Conservation (phyloP, 2,113 vertebrate genomes). For the Poecile atricapillus region DNA sequence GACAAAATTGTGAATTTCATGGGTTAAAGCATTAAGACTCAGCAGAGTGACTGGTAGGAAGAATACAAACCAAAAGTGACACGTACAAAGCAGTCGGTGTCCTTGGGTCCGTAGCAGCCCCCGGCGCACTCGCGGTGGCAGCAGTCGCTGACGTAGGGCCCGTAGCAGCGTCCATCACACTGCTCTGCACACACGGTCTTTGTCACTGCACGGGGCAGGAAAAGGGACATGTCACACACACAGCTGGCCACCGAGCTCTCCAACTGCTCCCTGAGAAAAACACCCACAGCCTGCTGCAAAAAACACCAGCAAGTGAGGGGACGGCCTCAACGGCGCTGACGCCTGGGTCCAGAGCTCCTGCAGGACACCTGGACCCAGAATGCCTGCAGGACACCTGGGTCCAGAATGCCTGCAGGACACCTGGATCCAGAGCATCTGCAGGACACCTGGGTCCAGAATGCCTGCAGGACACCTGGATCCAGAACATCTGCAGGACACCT, state of each 20-base stretch:
- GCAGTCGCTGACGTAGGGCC: conserved; percentile 95
- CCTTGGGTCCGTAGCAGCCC: conserved; percentile 93
- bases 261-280: no score
- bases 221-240: not conserved
- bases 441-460: accelerated
- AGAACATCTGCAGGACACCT: accelerated
- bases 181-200: conserved; percentile 96
- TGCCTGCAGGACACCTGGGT: accelerated
- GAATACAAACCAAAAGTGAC: not conserved
- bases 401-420: not conserved
- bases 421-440: accelerated
- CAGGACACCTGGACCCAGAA: not conserved
- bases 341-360: accelerated
- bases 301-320: accelerated
- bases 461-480: accelerated
- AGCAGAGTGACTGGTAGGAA: not conserved
- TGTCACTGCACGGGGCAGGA: conserved; percentile 78
- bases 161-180: conserved; percentile 94
- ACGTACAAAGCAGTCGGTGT: conserved; percentile 96
- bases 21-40: not conserved
- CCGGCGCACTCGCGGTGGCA: conserved; percentile 95
- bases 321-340: accelerated
- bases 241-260: not conserved
- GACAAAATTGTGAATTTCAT: not conserved
- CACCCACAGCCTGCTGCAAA: accelerated